Conservation (phyloP, 2,113 vertebrate genomes). For the Sapajus apella region DNA sequence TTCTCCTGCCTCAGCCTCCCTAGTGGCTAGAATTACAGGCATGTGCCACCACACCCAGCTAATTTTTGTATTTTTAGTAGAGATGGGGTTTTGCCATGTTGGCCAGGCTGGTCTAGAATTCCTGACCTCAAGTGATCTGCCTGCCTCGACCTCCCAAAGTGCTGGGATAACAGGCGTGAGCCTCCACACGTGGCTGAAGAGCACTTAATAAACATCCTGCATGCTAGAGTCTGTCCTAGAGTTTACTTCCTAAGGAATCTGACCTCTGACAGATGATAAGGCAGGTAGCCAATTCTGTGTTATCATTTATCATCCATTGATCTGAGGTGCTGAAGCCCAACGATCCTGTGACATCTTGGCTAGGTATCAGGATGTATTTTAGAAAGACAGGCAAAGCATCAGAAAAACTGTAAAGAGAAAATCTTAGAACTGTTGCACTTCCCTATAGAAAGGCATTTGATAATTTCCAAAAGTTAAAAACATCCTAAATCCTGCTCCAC, state of each 20-base stretch:
- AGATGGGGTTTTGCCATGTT: neutral
- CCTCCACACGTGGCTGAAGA: neutral
- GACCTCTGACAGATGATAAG: neutral
- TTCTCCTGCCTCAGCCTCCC: neutral
- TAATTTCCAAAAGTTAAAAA: conserved; percentile 35
- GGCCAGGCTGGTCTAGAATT: neutral
- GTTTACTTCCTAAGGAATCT: neutral
- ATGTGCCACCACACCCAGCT: neutral
- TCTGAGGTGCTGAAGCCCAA: neutral
- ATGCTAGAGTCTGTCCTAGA: neutral
- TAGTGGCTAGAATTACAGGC: neutral
- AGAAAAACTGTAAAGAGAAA: conserved; percentile 19
- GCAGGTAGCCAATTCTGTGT: neutral
- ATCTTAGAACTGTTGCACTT: neutral
- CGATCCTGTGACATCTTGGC: neutral
- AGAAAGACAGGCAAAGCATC: conserved; percentile 10
- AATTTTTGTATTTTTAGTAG: neutral
- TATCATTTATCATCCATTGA: neutral
- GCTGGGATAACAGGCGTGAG: neutral
- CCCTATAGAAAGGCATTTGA: neutral
- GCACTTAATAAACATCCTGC: neutral
- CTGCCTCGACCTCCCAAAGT: neutral
- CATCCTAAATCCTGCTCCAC: neutral
- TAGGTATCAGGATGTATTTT: neutral
- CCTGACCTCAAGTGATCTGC: neutral